Evolutionary conservation across 1,140 invertebrate species (phyloP).

Genomic region (Zaprionus ornatus): DNA sequence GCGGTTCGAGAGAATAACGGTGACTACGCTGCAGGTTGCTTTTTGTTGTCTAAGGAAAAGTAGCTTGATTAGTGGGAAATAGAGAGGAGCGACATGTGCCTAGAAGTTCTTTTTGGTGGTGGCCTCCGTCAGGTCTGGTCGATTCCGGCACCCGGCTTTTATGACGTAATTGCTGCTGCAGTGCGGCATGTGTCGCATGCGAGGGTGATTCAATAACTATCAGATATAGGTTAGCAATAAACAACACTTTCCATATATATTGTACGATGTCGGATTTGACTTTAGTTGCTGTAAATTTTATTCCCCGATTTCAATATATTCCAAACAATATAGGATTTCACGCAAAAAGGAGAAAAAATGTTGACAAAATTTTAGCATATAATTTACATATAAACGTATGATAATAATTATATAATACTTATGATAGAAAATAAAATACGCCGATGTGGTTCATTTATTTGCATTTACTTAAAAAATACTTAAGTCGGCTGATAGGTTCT

Average conservation of each 20-base stretch:
- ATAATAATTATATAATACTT: too few species aligned
- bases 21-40: slow-evolving; percentile 19
- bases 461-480: too few species aligned
- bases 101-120: slow-evolving; percentile 23
- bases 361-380: too few species aligned
- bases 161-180: slow-evolving; percentile 67
- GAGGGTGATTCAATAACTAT: slow-evolving; percentile 22
- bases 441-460: too few species aligned
- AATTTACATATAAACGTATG: too few species aligned
- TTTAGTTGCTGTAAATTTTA: too few species aligned
- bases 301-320: too few species aligned
- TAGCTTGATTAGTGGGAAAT: background rate
- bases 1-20: background rate
- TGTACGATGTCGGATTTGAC: too few species aligned
- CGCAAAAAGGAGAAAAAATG: too few species aligned
- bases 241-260: background rate
- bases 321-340: too few species aligned
- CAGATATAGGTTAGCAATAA: background rate
- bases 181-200: slow-evolving; percentile 34
- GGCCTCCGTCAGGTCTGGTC: slow-evolving; percentile 18
- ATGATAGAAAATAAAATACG: too few species aligned
- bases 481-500: too few species aligned
- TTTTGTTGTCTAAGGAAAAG: slow-evolving; percentile 28
- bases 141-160: slow-evolving; percentile 19
- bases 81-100: slow-evolving; percentile 9